phyloP scores from a whole-genome alignment of 2,797 vertebrate genomes.

The Thaleichthys pacificus region DNA sequence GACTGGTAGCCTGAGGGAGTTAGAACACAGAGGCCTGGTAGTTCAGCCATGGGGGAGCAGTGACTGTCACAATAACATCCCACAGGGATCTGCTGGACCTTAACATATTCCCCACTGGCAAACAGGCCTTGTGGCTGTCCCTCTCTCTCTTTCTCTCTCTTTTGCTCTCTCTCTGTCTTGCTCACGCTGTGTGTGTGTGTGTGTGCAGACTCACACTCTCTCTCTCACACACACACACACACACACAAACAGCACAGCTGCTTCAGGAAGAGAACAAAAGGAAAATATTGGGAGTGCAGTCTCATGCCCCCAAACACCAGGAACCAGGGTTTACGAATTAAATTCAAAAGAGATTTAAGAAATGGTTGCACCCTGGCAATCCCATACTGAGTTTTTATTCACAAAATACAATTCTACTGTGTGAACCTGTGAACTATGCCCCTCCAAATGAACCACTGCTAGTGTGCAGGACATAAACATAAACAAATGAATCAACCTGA shows the following conservation, averaged over 20 bases:
- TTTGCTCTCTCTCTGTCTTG: neutral
- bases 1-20: neutral
- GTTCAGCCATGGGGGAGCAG: constrained; percentile 22
- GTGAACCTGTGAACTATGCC: too few species aligned
- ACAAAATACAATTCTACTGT: too few species aligned
- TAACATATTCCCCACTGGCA: constrained; percentile 22
- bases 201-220: neutral
- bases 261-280: constrained; percentile 1
- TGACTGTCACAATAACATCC: constrained; percentile 45
- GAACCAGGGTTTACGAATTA: neutral
- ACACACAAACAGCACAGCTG: too few species aligned
- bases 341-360: neutral
- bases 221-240: too few species aligned
- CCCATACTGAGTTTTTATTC: neutral
- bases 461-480: neutral
- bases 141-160: neutral
- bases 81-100: constrained; percentile 32
- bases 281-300: neutral
- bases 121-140: constrained; percentile 17
- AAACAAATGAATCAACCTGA: neutral
- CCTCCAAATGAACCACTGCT: constrained; percentile 1
- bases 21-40: constrained; percentile 25
- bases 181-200: neutral
- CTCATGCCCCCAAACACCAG: too few species aligned
- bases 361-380: neutral